phyloP scores from a whole-genome alignment of 2,113 vertebrate species.

The Labrus mixtus region DNA sequence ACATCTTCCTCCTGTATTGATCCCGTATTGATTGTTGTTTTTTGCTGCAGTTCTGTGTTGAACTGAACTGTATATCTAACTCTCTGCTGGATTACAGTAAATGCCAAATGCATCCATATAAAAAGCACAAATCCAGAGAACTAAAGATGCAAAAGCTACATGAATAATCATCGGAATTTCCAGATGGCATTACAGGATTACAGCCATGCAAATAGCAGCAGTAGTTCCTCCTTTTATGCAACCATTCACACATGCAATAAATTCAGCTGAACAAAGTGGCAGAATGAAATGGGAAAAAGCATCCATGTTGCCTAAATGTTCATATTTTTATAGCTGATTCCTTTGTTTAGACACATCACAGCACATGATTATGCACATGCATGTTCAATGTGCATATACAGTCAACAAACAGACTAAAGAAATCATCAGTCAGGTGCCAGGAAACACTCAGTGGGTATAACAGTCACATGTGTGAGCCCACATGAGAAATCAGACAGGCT shows the following conservation, averaged over 20 bases:
- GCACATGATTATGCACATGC: constrained; percentile 11
- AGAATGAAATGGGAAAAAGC: constrained; percentile 14
- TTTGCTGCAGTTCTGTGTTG: constrained; percentile 7
- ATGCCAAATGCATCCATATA: neutral
- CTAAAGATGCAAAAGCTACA: neutral
- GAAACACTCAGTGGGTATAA: constrained; percentile 34
- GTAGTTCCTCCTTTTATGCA: constrained; percentile 15
- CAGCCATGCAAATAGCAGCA: constrained; percentile 30
- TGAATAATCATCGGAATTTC: constrained; percentile 21
- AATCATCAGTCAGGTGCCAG: constrained; percentile 44
- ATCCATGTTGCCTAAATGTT: neutral
- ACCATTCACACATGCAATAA: constrained; percentile 25
- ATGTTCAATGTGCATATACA: neutral
- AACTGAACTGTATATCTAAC: neutral
- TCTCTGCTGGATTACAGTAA: constrained; percentile 9
- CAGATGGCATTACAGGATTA: constrained; percentile 29
- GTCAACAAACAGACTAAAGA: constrained; percentile 24
- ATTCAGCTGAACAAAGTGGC: constrained; percentile 3
- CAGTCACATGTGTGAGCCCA: constrained; percentile 60
- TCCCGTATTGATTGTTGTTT: constrained; percentile 24
- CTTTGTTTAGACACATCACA: neutral
- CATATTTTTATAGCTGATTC: neutral
- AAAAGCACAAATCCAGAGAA: neutral
- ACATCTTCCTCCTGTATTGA: constrained; percentile 23
- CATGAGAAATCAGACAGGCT: constrained; percentile 55